Percentiles rank a stretch among this genome's conserved stretches.
Evolutionary conservation across 2,797 vertebrate genomes (phyloP).

Genomic region (Hypotaenidia philippensis): DNA sequence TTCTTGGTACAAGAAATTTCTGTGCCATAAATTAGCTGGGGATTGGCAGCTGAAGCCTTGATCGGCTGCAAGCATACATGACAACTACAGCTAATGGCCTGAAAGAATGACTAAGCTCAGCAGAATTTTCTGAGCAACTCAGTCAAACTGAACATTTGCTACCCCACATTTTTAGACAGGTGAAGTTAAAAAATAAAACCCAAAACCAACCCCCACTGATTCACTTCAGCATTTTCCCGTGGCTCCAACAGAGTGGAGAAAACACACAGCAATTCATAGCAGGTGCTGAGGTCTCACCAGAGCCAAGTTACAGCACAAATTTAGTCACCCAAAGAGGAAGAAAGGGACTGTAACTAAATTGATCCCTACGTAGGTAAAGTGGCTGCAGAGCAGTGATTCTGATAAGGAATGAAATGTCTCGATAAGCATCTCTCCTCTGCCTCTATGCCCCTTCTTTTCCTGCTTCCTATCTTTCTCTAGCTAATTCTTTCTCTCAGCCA

Average conservation of each 20-base stretch:
- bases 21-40: slow-evolving; percentile 44
- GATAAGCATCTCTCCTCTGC: not conserved
- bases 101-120: slow-evolving; percentile 40
- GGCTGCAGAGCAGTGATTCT: not conserved
- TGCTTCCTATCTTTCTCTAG: not conserved
- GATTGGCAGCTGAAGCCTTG: slow-evolving; percentile 33
- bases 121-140: not conserved
- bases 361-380: not conserved
- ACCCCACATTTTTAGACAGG: not conserved
- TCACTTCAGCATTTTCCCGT: not conserved
- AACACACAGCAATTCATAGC: not conserved
- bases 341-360: not conserved
- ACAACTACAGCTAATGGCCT: not conserved
- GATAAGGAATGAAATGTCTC: slow-evolving; percentile 2
- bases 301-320: not conserved
- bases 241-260: not conserved
- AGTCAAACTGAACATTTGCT: not conserved
- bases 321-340: not conserved
- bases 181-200: not conserved
- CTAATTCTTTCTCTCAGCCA: not conserved
- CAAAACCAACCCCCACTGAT: not conserved
- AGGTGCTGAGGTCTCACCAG: not conserved
- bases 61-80: slow-evolving; percentile 15
- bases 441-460: not conserved
- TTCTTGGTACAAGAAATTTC: not conserved